A percentile compares a stretch with the other conserved stretches of the same genome.
Conservation (phyloP, 1,140 invertebrate species). For the Cyrtorhinus lividipennis region DNA sequence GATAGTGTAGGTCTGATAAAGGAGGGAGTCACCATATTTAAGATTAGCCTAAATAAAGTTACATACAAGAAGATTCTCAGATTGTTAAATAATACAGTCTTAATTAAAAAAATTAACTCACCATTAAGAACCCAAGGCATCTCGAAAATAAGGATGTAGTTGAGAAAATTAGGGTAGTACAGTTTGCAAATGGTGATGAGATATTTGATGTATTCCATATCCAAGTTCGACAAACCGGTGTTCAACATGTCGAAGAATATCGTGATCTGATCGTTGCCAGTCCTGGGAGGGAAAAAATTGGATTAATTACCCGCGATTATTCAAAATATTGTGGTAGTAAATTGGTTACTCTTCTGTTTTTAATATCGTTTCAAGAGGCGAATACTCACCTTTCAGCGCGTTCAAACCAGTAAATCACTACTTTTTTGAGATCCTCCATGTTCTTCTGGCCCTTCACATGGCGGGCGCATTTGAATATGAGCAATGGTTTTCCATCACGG, state of each 20-base stretch:
- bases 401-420: slow-evolving; percentile 81
- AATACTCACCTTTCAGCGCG: slow-evolving; percentile 54
- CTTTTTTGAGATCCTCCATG: slow-evolving; percentile 57
- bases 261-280: slow-evolving; percentile 63
- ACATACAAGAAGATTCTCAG: no score
- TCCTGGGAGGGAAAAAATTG: no score
- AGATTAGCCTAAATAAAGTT: no score
- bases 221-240: slow-evolving; percentile 71
- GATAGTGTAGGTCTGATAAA: no score
- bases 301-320: neutral
- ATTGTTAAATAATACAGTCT: no score
- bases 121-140: slow-evolving; percentile 89
- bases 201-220: slow-evolving; percentile 74
- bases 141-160: slow-evolving; percentile 83
- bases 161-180: slow-evolving; percentile 81
- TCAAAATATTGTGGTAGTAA: neutral
- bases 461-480: slow-evolving; percentile 61
- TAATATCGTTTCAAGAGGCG: no score
- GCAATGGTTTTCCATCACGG: slow-evolving; percentile 58
- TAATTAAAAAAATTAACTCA: no score
- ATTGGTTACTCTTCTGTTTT: no score
- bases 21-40: no score
- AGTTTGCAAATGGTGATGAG: slow-evolving; percentile 73
- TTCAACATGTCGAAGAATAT: slow-evolving; percentile 82
- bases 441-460: slow-evolving; percentile 60